A percentile compares a stretch with the other conserved stretches of the same genome.
These are phyloP conservation scores for Aphis gossypii DNA, from an alignment of 1,140 invertebrate species.

Conservation along the genomic window DNA sequence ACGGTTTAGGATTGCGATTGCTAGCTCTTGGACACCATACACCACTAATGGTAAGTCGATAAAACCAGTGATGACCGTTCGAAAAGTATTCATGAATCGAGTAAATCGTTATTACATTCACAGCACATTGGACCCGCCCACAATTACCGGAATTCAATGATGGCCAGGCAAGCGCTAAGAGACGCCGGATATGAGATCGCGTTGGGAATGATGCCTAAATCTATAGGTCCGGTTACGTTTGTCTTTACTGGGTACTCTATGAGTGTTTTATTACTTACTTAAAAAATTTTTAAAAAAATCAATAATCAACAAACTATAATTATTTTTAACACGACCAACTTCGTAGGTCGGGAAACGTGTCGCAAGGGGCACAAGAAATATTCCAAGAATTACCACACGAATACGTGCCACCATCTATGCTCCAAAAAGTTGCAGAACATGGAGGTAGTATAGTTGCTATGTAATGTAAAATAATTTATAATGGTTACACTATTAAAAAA, in stretches of 20 bases:
- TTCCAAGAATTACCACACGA: constrained; percentile 97
- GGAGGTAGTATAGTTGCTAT: constrained; percentile 76
- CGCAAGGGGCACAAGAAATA: constrained; percentile 92
- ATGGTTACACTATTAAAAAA: background rate
- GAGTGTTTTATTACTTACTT: background rate
- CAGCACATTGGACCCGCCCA: constrained; percentile 97
- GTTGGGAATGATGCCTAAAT: constrained; percentile 96
- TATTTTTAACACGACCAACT: background rate
- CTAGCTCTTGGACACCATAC: constrained; percentile 97
- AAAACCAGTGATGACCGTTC: background rate
- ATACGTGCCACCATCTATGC: constrained; percentile 93
- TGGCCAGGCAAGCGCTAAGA: constrained; percentile 94
- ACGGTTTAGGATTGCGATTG: constrained; percentile 92
- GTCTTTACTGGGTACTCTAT: constrained; percentile 91
- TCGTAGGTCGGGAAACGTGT: constrained; percentile 63
- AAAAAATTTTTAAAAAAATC: background rate
- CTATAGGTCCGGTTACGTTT: constrained; percentile 96
- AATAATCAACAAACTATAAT: background rate
- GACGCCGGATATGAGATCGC: constrained; percentile 99
- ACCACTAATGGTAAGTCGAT: constrained; percentile 88
- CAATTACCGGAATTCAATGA: constrained; percentile 96
- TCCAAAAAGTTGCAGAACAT: constrained; percentile 94
- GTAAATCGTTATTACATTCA: constrained; percentile 40
- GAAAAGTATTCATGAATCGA: background rate
- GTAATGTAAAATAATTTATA: background rate